Conservation (phyloP, 2,888 invertebrate genomes). For the Cheilosia impressa region DNA sequence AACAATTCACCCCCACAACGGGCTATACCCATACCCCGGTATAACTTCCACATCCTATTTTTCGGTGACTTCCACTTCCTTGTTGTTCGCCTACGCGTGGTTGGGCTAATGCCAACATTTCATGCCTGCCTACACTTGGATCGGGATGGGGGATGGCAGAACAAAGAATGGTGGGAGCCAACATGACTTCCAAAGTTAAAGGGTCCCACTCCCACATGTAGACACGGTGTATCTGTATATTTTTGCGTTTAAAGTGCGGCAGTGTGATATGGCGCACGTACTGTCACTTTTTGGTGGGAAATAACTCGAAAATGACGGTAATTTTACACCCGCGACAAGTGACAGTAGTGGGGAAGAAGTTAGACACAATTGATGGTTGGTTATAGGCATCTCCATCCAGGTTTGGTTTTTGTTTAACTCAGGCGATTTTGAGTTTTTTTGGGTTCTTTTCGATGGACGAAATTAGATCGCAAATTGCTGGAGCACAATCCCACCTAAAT, state of each 20-base stretch:
- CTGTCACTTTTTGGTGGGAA: conserved; percentile 67
- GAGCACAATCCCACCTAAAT: neutral
- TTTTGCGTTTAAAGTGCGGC: neutral
- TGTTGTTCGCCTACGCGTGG: conserved; percentile 26
- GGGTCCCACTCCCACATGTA: conserved; percentile 18
- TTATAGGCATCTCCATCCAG: neutral
- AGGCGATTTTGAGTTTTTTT: conserved; percentile 6
- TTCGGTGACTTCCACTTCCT: conserved; percentile 35
- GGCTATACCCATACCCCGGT: conserved; percentile 25
- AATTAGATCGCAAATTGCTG: neutral
- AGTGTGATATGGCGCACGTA: conserved; percentile 37
- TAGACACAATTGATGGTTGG: conserved; percentile 2
- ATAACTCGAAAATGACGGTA: conserved; percentile 60
- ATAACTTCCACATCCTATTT: conserved; percentile 46
- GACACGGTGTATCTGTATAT: neutral
- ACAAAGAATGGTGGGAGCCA: neutral
- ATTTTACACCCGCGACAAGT: conserved; percentile 66
- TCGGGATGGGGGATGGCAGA: neutral
- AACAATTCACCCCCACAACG: conserved; percentile 46
- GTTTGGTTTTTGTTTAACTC: neutral
- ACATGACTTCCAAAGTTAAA: conserved; percentile 25
- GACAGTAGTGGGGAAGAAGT: neutral
- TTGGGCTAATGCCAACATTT: conserved; percentile 23
- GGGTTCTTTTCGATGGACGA: neutral
- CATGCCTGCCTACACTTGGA: neutral